Conservation (phyloP, 2,888 invertebrate species). For the Biston betularia region DNA sequence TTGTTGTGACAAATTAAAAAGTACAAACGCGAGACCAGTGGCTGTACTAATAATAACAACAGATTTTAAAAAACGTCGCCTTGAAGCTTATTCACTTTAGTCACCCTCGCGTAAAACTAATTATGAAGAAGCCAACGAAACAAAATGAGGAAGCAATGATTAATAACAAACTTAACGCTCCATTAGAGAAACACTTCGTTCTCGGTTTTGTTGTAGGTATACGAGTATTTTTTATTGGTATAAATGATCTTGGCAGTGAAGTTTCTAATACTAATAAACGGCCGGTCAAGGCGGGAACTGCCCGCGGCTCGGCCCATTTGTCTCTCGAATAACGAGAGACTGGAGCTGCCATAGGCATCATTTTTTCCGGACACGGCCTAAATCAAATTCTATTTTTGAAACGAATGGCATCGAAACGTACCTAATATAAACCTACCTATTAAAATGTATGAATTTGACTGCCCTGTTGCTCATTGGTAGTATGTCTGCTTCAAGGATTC, state of each 20-base stretch:
- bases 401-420: too few relatives aligned
- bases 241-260: slow-evolving; percentile 67
- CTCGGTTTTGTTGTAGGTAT: slow-evolving; percentile 48
- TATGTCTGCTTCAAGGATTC: too few relatives aligned
- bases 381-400: neutral
- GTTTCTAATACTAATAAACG: slow-evolving; percentile 76
- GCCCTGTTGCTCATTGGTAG: too few relatives aligned
- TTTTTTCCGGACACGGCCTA: slow-evolving; percentile 6
- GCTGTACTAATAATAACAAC: neutral
- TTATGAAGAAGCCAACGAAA: slow-evolving; percentile 13
- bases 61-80: neutral
- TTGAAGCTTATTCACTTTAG: neutral
- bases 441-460: too few relatives aligned
- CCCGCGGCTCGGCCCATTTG: slow-evolving; percentile 66
- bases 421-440: too few relatives aligned
- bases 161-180: slow-evolving; percentile 44
- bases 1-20: neutral
- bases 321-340: slow-evolving; percentile 66
- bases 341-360: slow-evolving; percentile 11
- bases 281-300: slow-evolving; percentile 60
- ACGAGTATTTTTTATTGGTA: slow-evolving; percentile 60
- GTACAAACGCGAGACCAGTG: too few relatives aligned
- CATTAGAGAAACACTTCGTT: slow-evolving; percentile 45
- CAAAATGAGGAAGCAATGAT: slow-evolving; percentile 47
- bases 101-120: slow-evolving; percentile 7